Base-by-base conservation (phyloP, 1,140 invertebrate genomes). In the Brachionus paranguensis region DNA sequence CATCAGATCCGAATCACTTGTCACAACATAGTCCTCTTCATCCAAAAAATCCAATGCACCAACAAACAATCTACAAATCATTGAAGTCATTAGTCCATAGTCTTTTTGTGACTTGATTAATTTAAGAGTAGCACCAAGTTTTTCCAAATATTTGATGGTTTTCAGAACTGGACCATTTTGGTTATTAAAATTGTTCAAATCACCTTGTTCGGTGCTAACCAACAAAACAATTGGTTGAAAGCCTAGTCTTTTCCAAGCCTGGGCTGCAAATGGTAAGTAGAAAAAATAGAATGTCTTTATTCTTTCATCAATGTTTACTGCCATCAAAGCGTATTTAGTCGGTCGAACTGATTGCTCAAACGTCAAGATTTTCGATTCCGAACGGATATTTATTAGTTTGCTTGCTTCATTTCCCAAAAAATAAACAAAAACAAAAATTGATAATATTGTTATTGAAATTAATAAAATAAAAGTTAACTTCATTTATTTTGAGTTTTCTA, bases 1-100 rank as follows among this genome's bases (percentile, higher is more conserved):
- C 5, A 79, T 79, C 27, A 79, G 2, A 79, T 79, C 78, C 7
- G 43, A 33, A 43, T 79, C 78, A 43, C 78, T 79, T 53, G 78
- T 79, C 3, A 79, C 3, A 3, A 79, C 33, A 79, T 37, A 79
- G 24, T 79, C 78, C 11, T 47, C 41, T 20, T 79, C 50, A 6
- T 53, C 6, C 5, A 79, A 37, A 43, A 17, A 33, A 55, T 37
- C 27, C 3, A 79, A 8, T 29, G 41, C 27, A 14, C 78, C 78
- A 14, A 24, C 78, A 29, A 79, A 79, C 41, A 79, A 14, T 24
- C 78, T 47, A 2, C n/a, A 14, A 33, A 79, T 37, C 45, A 50
- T 47, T 3, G 78, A 55, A 1, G 45, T 79, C 10, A 50, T 79
- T 17, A 79, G 11, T 17, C 12, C 27, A 33, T 53, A 79, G 12